Conservation (phyloP, 2,797 vertebrate species). For the Tapera naevia region DNA sequence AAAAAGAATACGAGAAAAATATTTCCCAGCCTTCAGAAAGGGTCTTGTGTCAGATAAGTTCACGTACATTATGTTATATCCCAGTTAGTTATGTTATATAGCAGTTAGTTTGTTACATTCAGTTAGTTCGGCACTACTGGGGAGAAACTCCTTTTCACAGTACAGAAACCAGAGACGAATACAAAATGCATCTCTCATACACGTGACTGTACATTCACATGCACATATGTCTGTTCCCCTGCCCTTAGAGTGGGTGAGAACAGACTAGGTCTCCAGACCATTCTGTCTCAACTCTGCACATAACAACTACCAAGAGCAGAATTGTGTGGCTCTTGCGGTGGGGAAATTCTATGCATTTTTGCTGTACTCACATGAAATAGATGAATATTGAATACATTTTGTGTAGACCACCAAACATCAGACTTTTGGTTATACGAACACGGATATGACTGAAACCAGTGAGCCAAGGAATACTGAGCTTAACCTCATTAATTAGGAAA, state of each 20-base stretch:
- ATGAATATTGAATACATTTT: background rate
- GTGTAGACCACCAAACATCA: background rate
- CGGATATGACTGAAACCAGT: background rate
- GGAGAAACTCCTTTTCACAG: background rate
- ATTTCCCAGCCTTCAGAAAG: background rate
- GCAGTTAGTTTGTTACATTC: too few relatives aligned
- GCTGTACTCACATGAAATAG: background rate
- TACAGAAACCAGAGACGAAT: background rate
- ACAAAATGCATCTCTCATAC: background rate
- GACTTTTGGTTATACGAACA: background rate
- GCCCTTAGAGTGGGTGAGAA: background rate
- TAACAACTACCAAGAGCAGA: background rate
- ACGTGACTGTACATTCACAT: background rate
- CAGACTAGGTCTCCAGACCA: background rate
- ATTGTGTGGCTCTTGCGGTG: background rate
- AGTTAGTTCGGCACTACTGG: background rate
- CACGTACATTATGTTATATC: background rate
- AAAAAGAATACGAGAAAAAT: background rate
- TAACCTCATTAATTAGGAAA: background rate
- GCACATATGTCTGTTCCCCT: background rate
- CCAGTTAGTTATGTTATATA: too few relatives aligned
- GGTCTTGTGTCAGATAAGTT: background rate
- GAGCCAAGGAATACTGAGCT: background rate
- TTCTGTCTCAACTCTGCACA: background rate
- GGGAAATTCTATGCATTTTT: background rate